Conservation (phyloP, 2,113 vertebrate genomes). For the Leptocoma aspasia region DNA sequence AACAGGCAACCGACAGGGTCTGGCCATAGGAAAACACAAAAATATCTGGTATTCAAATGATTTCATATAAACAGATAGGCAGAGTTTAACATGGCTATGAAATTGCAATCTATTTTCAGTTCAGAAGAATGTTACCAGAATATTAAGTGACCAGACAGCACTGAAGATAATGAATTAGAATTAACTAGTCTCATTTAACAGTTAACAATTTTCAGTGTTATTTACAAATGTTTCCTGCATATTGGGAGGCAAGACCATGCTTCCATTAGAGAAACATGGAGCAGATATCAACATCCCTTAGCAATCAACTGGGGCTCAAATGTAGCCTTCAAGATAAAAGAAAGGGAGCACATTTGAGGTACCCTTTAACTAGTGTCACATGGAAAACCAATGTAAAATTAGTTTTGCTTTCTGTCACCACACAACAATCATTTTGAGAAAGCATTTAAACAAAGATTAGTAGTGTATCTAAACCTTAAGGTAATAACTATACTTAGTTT, state of each 20-base stretch:
- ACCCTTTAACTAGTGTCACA: not conserved
- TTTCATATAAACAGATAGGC: not conserved
- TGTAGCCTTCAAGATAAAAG: not conserved
- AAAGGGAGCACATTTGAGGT: not conserved
- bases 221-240: not conserved
- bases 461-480: not conserved
- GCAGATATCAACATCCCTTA: not conserved
- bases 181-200: not conserved
- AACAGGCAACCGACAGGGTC: not conserved
- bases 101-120: not conserved
- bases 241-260: not conserved
- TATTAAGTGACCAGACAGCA: not conserved
- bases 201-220: not conserved
- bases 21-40: not conserved
- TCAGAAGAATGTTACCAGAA: not conserved
- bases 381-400: not conserved
- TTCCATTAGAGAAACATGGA: not conserved
- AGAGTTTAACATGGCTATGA: not conserved
- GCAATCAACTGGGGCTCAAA: not conserved
- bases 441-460: not conserved
- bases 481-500: not conserved
- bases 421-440: not conserved
- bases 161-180: not conserved
- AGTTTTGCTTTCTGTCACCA: not conserved
- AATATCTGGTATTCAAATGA: not conserved